Evolutionary conservation across 2,797 vertebrate genomes (phyloP).

Genomic region (Sylvia borin): DNA sequence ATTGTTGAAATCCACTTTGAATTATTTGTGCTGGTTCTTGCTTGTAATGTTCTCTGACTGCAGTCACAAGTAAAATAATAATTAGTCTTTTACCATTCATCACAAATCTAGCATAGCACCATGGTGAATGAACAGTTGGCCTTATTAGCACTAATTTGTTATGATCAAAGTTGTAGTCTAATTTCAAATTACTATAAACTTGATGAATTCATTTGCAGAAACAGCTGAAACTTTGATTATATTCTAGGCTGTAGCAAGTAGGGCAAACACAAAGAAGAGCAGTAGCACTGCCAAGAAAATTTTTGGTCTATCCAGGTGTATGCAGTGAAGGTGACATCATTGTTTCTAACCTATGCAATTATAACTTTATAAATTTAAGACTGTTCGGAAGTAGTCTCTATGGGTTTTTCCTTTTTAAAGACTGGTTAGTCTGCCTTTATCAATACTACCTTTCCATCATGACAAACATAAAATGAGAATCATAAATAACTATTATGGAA

Average conservation of each 20-base stretch:
- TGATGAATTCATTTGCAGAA: constrained; percentile 23
- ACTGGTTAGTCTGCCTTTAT: not conserved
- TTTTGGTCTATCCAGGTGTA: not conserved
- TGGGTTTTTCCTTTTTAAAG: not conserved
- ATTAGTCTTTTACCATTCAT: not conserved
- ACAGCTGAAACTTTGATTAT: constrained; percentile 15
- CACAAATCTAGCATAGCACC: not conserved
- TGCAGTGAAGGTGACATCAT: not conserved
- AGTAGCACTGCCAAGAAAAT: not conserved
- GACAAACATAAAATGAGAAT: not conserved
- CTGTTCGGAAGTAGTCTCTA: not conserved
- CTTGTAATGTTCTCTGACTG: not conserved
- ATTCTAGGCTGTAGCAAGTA: not conserved
- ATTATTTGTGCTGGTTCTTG: not conserved
- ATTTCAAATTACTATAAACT: not conserved
- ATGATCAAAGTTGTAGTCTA: constrained; percentile 31
- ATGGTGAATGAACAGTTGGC: constrained; percentile 5
- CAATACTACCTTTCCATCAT: not conserved
- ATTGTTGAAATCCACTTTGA: not conserved
- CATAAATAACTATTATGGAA: not conserved
- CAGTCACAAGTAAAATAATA: constrained; percentile 6
- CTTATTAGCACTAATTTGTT: constrained; percentile 36
- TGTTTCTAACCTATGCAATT: not conserved
- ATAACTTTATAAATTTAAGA: not conserved
- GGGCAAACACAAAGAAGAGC: not conserved